Evolutionary conservation across 92 coral and sea anemone genomes (phyloP), one percentile per base, ranked within the genome.

Genomic region (Galaxea fascicularis): DNA sequence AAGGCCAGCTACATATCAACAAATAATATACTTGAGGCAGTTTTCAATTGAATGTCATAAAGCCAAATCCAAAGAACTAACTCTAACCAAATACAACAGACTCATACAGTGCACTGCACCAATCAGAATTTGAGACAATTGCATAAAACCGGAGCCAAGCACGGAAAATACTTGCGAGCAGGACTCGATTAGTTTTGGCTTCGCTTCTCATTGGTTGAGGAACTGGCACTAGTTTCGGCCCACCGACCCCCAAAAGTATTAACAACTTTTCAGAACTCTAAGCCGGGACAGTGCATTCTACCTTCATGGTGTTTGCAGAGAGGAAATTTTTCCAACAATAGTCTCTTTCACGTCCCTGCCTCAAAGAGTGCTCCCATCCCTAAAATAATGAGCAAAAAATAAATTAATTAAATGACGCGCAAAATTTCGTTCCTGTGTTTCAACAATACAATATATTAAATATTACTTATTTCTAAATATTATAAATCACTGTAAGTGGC

Each of bases 291-390:
- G n/a, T 44, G 8, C 20, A 11, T 46, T n/a, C 67, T 81, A 96
- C 98, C 98, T 89, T 90, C 62, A 96, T 89, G 0, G 98, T 88
- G 75, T 91, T 94, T 64, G 78, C 66, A n/a, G 99, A 96, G 0
- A 96, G 92, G 84, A 96, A 96, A 56, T 96, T 93, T 29, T 74
- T 89, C 99, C 99, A 96, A 68, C 99, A 94, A 83, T 65, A 96
- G 12, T 86, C 81, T 39, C 82, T 27, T 17, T 87, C 98, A 46
- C 82, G 77, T 30, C 95, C 88, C 31, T 89, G 82, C 18, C 83
- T 85, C 13, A 71, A 80, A 5, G 99, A 90, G 28, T 35, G 77
- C 80, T 96, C 99, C 99, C 99, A 96, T 52, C 95, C 97, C 99
- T 96, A 56, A 46, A 51, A 91, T 49, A 24, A 53, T 80, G 1